A percentile compares a stretch with the other conserved stretches of the same genome.
phyloP scores from a whole-genome alignment of 2,888 invertebrate species.

The Rhamphomyia laevipes region DNA sequence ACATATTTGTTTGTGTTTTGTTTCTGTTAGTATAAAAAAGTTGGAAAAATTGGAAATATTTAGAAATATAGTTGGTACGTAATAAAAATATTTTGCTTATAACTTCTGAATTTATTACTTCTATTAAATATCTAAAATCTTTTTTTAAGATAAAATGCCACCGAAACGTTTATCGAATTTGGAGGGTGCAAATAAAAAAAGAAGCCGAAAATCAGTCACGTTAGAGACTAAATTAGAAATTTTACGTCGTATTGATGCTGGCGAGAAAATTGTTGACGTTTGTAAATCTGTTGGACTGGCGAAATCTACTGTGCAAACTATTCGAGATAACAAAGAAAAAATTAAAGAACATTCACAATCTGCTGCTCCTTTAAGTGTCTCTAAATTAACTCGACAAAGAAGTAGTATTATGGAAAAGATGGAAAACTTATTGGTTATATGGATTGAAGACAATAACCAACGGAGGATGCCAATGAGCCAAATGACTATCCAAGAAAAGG shows the following conservation, averaged over 20 bases:
- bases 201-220: no score
- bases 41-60: no score
- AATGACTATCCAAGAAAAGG: constrained; percentile 19
- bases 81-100: no score
- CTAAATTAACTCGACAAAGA: constrained; percentile 18
- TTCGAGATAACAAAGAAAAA: constrained; percentile 16
- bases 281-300: constrained; percentile 14
- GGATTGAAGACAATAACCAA: constrained; percentile 16
- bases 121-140: no score
- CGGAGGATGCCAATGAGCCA: constrained; percentile 17
- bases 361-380: constrained; percentile 18
- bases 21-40: no score
- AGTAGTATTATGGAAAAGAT: constrained; percentile 16
- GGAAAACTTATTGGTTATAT: constrained; percentile 15
- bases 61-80: no score
- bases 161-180: no score
- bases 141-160: no score
- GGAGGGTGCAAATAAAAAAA: no score
- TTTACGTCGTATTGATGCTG: constrained; percentile 14
- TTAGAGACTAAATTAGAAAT: constrained; percentile 15
- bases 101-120: no score
- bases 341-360: constrained; percentile 14
- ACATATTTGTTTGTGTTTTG: no score
- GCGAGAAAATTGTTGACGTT: constrained; percentile 17
- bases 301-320: constrained; percentile 16